phyloP scores from a whole-genome alignment of 2,888 invertebrate genomes.

The Dicyrtomina minuta region DNA sequence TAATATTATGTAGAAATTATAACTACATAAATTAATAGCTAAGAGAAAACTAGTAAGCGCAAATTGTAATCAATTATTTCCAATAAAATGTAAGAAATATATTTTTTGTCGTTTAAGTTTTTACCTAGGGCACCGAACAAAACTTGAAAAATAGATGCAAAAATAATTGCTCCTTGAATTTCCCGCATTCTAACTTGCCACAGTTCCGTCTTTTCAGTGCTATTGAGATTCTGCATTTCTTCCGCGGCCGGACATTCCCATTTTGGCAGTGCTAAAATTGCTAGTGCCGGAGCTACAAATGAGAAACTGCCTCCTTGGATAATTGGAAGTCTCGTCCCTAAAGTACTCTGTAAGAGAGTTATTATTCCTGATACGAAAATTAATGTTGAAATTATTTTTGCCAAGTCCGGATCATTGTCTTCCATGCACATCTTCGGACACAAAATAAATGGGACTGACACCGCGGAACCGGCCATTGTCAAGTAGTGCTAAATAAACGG shows the following conservation, averaged over 20 bases:
- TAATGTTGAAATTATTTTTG: constrained; percentile 78
- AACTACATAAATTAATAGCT: no score
- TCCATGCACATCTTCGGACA: constrained; percentile 79
- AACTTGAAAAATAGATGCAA: constrained; percentile 74
- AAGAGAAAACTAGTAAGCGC: no score
- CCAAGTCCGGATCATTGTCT: constrained; percentile 59
- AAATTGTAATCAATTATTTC: no score
- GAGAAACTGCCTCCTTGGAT: constrained; percentile 71
- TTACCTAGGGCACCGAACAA: constrained; percentile 64
- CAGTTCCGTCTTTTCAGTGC: constrained; percentile 62
- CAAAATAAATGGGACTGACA: constrained; percentile 77
- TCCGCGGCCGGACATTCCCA: constrained; percentile 69
- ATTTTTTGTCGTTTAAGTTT: no score
- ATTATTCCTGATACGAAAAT: constrained; percentile 77
- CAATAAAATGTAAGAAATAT: no score
- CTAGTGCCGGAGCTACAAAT: constrained; percentile 75
- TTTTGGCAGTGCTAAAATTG: constrained; percentile 69
- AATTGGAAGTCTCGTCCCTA: constrained; percentile 65
- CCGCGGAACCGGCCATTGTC: constrained; percentile 82
- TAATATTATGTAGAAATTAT: not conserved
- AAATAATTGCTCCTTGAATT: constrained; percentile 78
- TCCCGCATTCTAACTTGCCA: constrained; percentile 78
- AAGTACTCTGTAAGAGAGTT: constrained; percentile 71
- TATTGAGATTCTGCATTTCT: constrained; percentile 61
- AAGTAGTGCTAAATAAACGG: constrained; percentile 63